Evolutionary conservation across 2,113 vertebrate genomes (phyloP), one percentile per base, ranked within the genome.

Genomic region (Bufo bufo): DNA sequence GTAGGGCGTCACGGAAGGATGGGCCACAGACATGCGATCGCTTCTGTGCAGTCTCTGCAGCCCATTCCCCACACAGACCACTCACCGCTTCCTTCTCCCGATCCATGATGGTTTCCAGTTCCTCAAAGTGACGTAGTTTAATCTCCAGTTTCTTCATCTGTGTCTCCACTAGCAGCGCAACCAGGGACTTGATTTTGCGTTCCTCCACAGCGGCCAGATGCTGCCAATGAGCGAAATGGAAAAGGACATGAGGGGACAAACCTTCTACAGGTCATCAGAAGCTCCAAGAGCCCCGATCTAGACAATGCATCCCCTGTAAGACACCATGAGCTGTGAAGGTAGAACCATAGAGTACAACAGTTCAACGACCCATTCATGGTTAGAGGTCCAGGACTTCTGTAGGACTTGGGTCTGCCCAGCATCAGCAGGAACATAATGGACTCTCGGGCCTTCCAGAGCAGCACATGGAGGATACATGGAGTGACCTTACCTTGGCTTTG

Each of bases 141-240:
- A 99, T 99, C 93, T 99, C 98, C 90, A 99, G 93, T 92, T 99
- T 99, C 93, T 99, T 99, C 98, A 99, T 99, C 92, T 99, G 98
- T 0, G 98, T 99, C 92, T 99, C 98, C 90, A 99, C 98, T 92
- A 99, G 94, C 91, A 99, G 94, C 19, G 98, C 98, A 92, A 99
- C 98, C 84, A 99, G 91, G 0, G 98, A 99, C 87, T 99, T 99
- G 95, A 99, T 99, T 92, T 99, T 99, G 5, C 98, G 94, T 91
- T 99, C 98, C 90, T 99, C 98, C 85, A 99, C 98, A 0, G 98
- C 98, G 1, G 98, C 98, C 92, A 99, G 90, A 90, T 99, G 98
- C 98, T 99, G 33, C 33, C 33, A 33, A 33, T 33, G 33, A 33
- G 33, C 1, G 33, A 33, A 33, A 33, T 33, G 33, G 33, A 33